These are phyloP conservation scores for Brachyopa scutellaris DNA, from an alignment of 2,888 invertebrate genomes.

Conservation along the genomic window DNA sequence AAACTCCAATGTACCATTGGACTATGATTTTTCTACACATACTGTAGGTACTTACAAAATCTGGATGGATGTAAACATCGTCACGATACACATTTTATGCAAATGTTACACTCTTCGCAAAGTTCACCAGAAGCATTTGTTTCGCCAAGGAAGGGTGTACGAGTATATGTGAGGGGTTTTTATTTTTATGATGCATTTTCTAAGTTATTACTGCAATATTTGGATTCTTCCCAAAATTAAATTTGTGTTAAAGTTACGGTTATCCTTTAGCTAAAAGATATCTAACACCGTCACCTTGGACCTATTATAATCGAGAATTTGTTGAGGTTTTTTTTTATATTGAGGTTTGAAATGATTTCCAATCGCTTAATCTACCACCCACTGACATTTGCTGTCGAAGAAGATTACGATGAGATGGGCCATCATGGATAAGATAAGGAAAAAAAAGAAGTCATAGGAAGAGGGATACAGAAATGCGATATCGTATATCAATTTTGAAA, in stretches of 20 bases:
- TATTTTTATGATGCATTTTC: slow-evolving; percentile 56
- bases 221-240: slow-evolving; percentile 54
- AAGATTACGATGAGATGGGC: background rate
- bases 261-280: background rate
- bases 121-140: slow-evolving; percentile 55
- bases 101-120: slow-evolving; percentile 62
- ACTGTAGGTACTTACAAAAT: no score
- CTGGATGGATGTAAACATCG: no score
- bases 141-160: slow-evolving; percentile 11
- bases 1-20: no score
- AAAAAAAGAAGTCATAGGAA: background rate
- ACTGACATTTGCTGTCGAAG: background rate
- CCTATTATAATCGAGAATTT: slow-evolving; percentile 14
- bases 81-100: slow-evolving; percentile 50
- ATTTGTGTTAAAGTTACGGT: slow-evolving; percentile 29
- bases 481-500: no score
- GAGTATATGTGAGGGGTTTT: slow-evolving; percentile 10
- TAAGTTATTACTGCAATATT: slow-evolving; percentile 62
- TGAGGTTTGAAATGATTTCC: slow-evolving; percentile 3
- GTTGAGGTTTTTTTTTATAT: slow-evolving; percentile 27
- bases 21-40: no score
- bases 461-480: no score
- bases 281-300: background rate
- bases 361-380: background rate
- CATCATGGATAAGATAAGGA: background rate